A percentile compares a stretch with the other conserved stretches of the same genome.
Conservation (phyloP, 2,797 vertebrate genomes). For the Sciurus vulgaris region DNA sequence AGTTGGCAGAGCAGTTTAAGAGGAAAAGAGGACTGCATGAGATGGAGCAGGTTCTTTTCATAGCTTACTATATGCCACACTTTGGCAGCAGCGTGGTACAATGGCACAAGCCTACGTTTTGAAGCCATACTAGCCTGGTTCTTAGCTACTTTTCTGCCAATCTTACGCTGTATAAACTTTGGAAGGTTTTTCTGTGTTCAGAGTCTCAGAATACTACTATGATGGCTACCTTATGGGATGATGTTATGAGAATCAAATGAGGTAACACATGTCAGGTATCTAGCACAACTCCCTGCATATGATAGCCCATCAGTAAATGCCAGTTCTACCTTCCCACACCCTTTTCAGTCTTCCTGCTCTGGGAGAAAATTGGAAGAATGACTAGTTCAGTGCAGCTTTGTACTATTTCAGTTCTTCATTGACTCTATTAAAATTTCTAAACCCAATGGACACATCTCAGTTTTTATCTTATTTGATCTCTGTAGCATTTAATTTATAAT, state of each 20-base stretch:
- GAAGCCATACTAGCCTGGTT: neutral
- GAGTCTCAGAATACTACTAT: neutral
- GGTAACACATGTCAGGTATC: neutral
- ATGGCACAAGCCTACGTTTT: neutral
- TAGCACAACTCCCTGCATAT: neutral
- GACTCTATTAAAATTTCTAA: neutral
- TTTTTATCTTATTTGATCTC: constrained; percentile 20
- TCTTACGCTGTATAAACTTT: neutral
- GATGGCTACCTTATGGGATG: neutral
- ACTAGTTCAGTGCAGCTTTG: neutral
- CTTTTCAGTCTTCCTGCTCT: neutral
- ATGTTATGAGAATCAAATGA: neutral
- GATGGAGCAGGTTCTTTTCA: neutral
- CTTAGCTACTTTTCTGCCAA: neutral
- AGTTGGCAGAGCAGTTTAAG: neutral
- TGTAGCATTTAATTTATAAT: constrained; percentile 2
- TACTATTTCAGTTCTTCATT: neutral
- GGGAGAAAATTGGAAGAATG: neutral
- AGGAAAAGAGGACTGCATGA: neutral
- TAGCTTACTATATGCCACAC: neutral
- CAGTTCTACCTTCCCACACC: neutral
- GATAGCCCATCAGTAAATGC: neutral
- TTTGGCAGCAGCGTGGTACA: neutral
- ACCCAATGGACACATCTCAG: neutral
- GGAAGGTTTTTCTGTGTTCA: neutral